These are phyloP conservation scores for Drosophila repleta DNA, from an alignment of 1,140 invertebrate genomes.

Conservation along the genomic window DNA sequence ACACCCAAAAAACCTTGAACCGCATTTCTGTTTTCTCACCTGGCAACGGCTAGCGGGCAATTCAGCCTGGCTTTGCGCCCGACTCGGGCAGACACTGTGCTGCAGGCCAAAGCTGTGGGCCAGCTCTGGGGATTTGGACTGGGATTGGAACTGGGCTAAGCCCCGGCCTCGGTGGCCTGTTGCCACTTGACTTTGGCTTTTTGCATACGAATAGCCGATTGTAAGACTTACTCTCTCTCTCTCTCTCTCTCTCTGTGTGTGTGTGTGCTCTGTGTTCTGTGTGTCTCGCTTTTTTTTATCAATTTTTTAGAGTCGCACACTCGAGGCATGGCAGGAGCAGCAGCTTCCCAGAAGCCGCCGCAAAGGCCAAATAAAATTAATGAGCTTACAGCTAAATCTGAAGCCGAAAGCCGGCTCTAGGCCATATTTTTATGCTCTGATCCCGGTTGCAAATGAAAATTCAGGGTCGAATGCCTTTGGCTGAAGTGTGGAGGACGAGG, in stretches of 20 bases:
- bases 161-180: constrained; percentile 19
- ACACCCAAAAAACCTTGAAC: constrained; percentile 62
- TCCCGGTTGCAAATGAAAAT: no score
- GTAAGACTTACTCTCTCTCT: background rate
- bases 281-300: constrained; percentile 27
- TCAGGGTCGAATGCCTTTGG: no score
- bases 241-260: constrained; percentile 1
- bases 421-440: no score
- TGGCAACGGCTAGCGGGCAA: constrained; percentile 20
- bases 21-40: constrained; percentile 38
- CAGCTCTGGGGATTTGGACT: constrained; percentile 8
- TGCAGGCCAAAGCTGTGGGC: constrained; percentile 11
- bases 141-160: constrained; percentile 14
- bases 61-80: background rate
- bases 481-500: no score
- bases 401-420: constrained; percentile 47
- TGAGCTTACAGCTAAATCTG: constrained; percentile 52
- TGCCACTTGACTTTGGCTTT: constrained; percentile 37
- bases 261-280: constrained; percentile 11
- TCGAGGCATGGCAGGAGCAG: constrained; percentile 38
- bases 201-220: constrained; percentile 28
- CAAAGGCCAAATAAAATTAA: constrained; percentile 66
- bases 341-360: constrained; percentile 2
- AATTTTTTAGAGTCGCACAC: constrained; percentile 42
- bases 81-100: background rate